Evolutionary conservation across 2,797 vertebrate genomes (phyloP).

Genomic region (Cyclura pinguis): DNA sequence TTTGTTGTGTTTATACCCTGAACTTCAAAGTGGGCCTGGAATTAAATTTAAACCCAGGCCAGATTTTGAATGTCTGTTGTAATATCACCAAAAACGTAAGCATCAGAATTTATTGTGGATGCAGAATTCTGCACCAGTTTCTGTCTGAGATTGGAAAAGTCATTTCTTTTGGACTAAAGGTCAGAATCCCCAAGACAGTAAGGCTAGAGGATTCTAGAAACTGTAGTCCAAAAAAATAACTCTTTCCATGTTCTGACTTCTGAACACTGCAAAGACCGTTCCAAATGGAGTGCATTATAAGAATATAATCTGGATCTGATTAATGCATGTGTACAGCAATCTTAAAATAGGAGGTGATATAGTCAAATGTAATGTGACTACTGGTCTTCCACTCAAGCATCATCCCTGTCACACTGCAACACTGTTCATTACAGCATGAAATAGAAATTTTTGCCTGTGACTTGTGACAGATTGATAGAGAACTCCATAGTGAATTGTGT

Average conservation of each 20-base stretch:
- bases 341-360: not conserved
- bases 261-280: not conserved
- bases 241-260: not conserved
- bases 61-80: not conserved
- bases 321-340: not conserved
- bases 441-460: accelerated
- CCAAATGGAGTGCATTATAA: not conserved
- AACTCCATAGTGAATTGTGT: accelerated
- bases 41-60: not conserved
- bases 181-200: too few species aligned
- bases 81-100: not conserved
- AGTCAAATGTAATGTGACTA: not conserved
- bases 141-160: not conserved
- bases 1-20: not conserved
- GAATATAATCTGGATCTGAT: not conserved
- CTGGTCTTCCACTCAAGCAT: accelerated
- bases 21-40: not conserved
- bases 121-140: not conserved
- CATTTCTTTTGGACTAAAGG: too few species aligned
- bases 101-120: not conserved
- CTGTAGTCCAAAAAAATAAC: not conserved
- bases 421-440: not conserved
- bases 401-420: not conserved
- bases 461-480: not conserved
- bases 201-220: too few species aligned